Base-by-base conservation (phyloP, 2,888 invertebrate species). In the Malthinus flaveolus region DNA sequence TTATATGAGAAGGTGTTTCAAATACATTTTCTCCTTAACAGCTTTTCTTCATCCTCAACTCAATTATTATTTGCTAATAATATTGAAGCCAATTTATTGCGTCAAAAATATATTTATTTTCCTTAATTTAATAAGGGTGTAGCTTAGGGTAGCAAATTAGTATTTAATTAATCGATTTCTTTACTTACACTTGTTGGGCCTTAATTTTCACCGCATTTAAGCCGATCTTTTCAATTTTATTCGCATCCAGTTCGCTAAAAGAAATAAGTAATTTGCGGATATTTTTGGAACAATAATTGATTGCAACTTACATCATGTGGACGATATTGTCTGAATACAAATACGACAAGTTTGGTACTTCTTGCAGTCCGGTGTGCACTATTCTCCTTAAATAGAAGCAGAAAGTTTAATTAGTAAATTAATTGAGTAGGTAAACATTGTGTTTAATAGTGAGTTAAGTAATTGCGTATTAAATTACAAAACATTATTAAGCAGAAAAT, bases 141-240 rank as follows among this genome's bases (percentile, higher is more conserved):
- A 23, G 5, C 23, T 35, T 35, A 3, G 35, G 11, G 7, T 11
- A 9, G 10, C 39, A 39, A 39, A 42, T 42, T 42, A 42, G 23
- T 44, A 11, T 23, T 31, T 45, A 23, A 31, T 46, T 78, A 79
- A 23, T 23, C 23, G 5, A 23, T 23, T 23, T 23, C n/a, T 78
- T 78, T 79, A 87, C 89, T 87, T 85, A 90, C 90, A 90, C 83
- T 84, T 89, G 88, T 75, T 87, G 87, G 66, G 88, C 88, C 73
- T 85, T 84, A 60, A 90, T 84, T 64, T 83, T 84, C 55, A 90
- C 81, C 42, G 87, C 84, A 75, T 88, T 87, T 42, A 83, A 75
- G 7, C 83, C 78, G 53, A 91, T 80, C 54, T 79, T 81, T 68
- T 80, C 81, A 58, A 90, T 87, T 74, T 86, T 86, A 78, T 90